Percentiles rank a stretch among this genome's conserved stretches.
Evolutionary conservation across 2,113 vertebrate genomes (phyloP).

Genomic region (Phycodurus eques): DNA sequence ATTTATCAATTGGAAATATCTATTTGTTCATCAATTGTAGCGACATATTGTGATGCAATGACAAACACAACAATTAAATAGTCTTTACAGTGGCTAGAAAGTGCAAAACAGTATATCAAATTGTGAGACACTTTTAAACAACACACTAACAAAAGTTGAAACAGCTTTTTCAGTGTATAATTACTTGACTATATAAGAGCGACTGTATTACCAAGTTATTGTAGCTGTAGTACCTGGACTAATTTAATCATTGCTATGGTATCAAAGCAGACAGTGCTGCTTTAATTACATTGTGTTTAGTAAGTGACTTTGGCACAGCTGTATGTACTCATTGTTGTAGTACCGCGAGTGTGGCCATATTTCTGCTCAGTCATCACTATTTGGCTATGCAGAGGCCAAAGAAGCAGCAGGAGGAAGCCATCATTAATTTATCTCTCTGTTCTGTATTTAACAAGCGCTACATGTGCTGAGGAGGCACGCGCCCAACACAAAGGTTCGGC

Average conservation of each 20-base stretch:
- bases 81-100: too few relatives aligned
- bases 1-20: too few relatives aligned
- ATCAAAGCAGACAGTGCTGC: constrained; percentile 3
- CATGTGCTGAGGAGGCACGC: constrained; percentile 74
- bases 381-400: constrained; percentile 61
- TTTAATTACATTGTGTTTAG: constrained; percentile 18
- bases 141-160: too few relatives aligned
- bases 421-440: constrained; percentile 72
- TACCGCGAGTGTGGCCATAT: constrained; percentile 22
- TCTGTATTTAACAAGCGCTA: constrained; percentile 68
- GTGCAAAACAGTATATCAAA: too few relatives aligned
- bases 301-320: constrained; percentile 21
- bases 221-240: background rate
- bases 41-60: too few relatives aligned
- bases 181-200: too few relatives aligned
- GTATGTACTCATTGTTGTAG: constrained; percentile 12
- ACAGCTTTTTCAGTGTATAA: too few relatives aligned
- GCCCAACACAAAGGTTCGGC: constrained; percentile 69
- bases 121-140: too few relatives aligned
- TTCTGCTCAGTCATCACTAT: constrained; percentile 67
- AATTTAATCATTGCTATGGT: background rate
- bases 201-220: background rate
- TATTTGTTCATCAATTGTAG: too few relatives aligned
- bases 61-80: too few relatives aligned
- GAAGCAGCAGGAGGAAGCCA: constrained; percentile 63